Evolutionary conservation across 2,888 invertebrate species (phyloP).

Genomic region (Hofmannophila pseudospretella): DNA sequence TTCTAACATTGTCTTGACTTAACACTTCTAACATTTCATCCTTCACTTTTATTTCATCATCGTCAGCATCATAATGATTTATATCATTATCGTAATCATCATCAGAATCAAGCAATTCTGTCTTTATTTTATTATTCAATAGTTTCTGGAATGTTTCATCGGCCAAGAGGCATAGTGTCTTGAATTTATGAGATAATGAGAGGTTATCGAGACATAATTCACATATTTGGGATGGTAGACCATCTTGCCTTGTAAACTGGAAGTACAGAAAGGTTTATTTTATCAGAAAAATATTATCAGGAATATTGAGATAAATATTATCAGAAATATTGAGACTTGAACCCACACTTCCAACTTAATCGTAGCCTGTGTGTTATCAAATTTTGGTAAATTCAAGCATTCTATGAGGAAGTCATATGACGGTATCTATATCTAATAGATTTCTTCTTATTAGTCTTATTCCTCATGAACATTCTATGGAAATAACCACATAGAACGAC

Average conservation of each 20-base stretch:
- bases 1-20: not conserved
- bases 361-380: too few species aligned
- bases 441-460: too few species aligned
- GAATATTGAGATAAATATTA: too few species aligned
- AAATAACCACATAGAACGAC: too few species aligned
- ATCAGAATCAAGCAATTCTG: constrained; percentile 15
- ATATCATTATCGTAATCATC: constrained; percentile 6
- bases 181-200: constrained; percentile 35
- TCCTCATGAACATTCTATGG: too few species aligned
- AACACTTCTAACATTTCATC: constrained; percentile 4
- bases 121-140: constrained; percentile 19
- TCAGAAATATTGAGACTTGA: too few species aligned
- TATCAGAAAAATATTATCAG: too few species aligned
- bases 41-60: constrained; percentile 13
- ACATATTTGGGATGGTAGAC: constrained; percentile 37
- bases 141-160: constrained; percentile 29
- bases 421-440: too few species aligned
- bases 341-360: too few species aligned
- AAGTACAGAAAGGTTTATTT: too few species aligned
- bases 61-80: constrained; percentile 13
- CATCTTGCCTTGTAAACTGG: constrained; percentile 26
- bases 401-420: too few species aligned
- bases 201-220: constrained; percentile 29
- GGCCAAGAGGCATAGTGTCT: constrained; percentile 32
- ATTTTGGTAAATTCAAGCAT: too few species aligned